Conservation (phyloP, 2,888 invertebrate genomes). For the Apamea anceps region DNA sequence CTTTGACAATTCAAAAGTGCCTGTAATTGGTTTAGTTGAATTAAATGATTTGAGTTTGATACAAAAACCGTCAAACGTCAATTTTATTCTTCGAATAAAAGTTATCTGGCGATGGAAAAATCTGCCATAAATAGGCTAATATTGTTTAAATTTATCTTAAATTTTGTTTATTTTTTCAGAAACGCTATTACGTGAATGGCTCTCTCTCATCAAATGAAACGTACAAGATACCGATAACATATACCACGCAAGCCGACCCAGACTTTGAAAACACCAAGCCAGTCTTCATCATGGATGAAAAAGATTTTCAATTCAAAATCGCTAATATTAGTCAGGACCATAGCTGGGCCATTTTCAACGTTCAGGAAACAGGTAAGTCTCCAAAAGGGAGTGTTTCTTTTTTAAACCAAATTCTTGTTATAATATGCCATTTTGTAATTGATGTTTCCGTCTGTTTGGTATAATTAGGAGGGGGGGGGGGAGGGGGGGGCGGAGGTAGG, state of each 20-base stretch:
- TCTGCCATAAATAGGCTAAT: no score
- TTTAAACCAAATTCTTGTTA: background rate
- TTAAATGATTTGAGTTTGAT: no score
- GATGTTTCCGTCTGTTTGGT: background rate
- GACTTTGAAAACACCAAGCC: slow-evolving; percentile 82
- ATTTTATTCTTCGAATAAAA: no score
- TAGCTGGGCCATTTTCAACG: slow-evolving; percentile 91
- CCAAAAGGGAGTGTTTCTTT: background rate
- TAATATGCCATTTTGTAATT: background rate
- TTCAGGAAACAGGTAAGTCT: slow-evolving; percentile 90
- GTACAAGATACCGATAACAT: slow-evolving; percentile 87
- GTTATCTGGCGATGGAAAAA: no score
- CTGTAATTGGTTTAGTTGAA: no score
- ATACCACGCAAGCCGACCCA: slow-evolving; percentile 75
- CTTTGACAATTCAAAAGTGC: no score
- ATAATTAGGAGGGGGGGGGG: no score
- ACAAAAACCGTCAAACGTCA: no score
- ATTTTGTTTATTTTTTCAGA: slow-evolving; percentile 71
- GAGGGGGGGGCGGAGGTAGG: no score
- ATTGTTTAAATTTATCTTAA: no score
- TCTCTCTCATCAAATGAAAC: slow-evolving; percentile 77
- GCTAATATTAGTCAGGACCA: slow-evolving; percentile 73
- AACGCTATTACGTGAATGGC: slow-evolving; percentile 81
- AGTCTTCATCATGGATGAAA: slow-evolving; percentile 78
- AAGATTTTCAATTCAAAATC: slow-evolving; percentile 71